Evolutionary conservation across 2,113 vertebrate species (phyloP).

Genomic region (Tetraodon nigroviridis): DNA sequence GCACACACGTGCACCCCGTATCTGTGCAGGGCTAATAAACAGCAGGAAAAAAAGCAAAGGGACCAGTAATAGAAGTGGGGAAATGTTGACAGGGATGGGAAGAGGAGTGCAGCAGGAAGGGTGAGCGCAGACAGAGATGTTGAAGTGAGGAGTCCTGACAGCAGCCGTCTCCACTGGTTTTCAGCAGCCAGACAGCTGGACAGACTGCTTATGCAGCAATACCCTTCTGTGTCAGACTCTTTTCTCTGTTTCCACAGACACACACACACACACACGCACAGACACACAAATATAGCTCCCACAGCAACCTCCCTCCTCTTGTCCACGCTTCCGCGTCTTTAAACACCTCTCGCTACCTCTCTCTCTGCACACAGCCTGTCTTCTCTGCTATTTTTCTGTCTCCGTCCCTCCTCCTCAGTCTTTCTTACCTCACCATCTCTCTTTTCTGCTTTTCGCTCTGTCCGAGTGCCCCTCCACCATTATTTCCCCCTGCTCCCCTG

Average conservation of each 20-base stretch:
- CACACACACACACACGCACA: conserved; percentile 1
- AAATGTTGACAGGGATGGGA: background rate
- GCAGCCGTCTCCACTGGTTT: conserved; percentile 47
- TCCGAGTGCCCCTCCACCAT: conserved; percentile 22
- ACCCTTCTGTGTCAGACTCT: conserved; percentile 60
- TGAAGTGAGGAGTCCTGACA: conserved; percentile 55
- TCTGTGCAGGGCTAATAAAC: conserved; percentile 32
- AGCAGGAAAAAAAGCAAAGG: conserved; percentile 10
- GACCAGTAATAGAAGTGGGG: conserved; percentile 6
- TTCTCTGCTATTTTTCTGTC: conserved; percentile 34
- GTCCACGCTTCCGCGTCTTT: conserved; percentile 39
- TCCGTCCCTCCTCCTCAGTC: conserved; percentile 9
- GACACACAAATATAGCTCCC: conserved; percentile 1
- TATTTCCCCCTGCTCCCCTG: conserved; percentile 7
- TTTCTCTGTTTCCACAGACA: conserved; percentile 1
- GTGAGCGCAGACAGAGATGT: conserved; percentile 39
- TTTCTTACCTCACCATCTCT: conserved; percentile 7
- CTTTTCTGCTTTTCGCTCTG: conserved; percentile 23
- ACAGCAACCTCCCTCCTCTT: conserved; percentile 9
- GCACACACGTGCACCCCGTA: conserved; percentile 30
- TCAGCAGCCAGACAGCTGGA: conserved; percentile 60
- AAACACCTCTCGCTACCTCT: conserved; percentile 28
- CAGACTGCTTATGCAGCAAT: conserved; percentile 72
- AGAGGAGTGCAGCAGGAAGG: conserved; percentile 16
- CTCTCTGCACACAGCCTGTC: conserved; percentile 34